Percentiles rank a stretch among this genome's conserved stretches.
Evolutionary conservation across 2,888 invertebrate genomes (phyloP).

Genomic region (Apamea epomidion): DNA sequence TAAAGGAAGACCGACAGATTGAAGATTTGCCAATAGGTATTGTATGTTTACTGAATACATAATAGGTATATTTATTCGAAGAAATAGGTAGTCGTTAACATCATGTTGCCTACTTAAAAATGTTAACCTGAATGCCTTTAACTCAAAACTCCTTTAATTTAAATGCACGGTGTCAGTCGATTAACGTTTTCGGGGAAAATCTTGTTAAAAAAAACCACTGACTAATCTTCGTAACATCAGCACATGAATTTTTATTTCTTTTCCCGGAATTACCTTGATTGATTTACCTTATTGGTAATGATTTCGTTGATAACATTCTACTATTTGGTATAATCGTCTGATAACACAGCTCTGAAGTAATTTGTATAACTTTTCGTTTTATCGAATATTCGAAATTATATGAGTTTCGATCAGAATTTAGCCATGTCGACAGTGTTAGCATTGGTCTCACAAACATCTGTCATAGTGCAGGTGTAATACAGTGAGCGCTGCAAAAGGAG

Average conservation of each 20-base stretch:
- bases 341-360: slow-evolving; percentile 4
- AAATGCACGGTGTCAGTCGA: not conserved
- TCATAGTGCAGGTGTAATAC: not conserved
- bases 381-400: not conserved
- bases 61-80: not conserved
- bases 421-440: not conserved
- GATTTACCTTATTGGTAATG: slow-evolving; percentile 24
- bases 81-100: not conserved
- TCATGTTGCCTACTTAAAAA: slow-evolving; percentile 2
- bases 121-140: not conserved
- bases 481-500: not conserved
- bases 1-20: slow-evolving; percentile 5
- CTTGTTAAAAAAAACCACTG: slow-evolving; percentile 5
- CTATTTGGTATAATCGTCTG: slow-evolving; percentile 11
- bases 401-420: not conserved
- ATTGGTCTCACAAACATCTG: no score
- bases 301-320: slow-evolving; percentile 9
- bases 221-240: slow-evolving; percentile 42
- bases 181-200: slow-evolving; percentile 6
- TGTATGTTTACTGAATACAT: not conserved
- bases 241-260: slow-evolving; percentile 9
- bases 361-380: slow-evolving; percentile 1
- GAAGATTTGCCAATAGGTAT: slow-evolving; percentile 22
- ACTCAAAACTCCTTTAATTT: no score
- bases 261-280: slow-evolving; percentile 17